Evolutionary conservation across 2,888 invertebrate genomes (phyloP).

Genomic region (Ennomos quercinarius): DNA sequence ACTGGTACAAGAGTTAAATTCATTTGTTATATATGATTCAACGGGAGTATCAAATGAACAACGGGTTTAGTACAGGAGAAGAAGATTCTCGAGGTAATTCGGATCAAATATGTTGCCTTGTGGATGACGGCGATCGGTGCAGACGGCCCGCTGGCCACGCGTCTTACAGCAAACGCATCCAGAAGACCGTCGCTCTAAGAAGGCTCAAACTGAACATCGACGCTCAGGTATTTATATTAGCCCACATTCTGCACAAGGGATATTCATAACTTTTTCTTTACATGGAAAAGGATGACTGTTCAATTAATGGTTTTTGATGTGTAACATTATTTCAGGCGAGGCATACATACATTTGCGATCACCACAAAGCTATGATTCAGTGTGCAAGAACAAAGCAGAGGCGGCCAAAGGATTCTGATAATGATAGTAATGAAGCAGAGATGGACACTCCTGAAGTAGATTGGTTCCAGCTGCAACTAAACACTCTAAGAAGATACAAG

Average conservation of each 20-base stretch:
- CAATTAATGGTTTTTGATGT: conserved; percentile 19
- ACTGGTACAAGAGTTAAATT: conserved; percentile 64
- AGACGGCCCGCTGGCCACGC: conserved; percentile 96
- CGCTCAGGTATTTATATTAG: conserved; percentile 69
- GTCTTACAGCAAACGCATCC: conserved; percentile 98
- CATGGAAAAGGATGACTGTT: conserved; percentile 11
- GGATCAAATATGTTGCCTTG: conserved; percentile 96
- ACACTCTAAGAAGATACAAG: conserved; percentile 97
- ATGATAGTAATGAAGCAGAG: conserved; percentile 97
- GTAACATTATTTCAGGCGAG: conserved; percentile 87
- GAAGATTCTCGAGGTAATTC: conserved; percentile 95
- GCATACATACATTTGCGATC: conserved; percentile 98
- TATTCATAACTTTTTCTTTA: conserved; percentile 32
- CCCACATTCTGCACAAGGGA: conserved; percentile 19
- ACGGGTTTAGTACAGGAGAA: conserved; percentile 96
- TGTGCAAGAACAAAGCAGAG: conserved; percentile 95
- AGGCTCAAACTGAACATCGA: conserved; percentile 95
- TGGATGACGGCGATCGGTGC: conserved; percentile 95
- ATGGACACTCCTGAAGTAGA: conserved; percentile 97
- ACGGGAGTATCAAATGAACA: conserved; percentile 88
- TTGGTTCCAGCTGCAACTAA: conserved; percentile 96
- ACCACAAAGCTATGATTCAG: conserved; percentile 98
- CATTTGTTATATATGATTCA: conserved; percentile 84
- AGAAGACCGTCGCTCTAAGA: conserved; percentile 97
- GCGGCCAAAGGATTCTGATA: conserved; percentile 96